Conservation (phyloP, 2,113 vertebrate genomes). For the Periophthalmodon schlosseri region DNA sequence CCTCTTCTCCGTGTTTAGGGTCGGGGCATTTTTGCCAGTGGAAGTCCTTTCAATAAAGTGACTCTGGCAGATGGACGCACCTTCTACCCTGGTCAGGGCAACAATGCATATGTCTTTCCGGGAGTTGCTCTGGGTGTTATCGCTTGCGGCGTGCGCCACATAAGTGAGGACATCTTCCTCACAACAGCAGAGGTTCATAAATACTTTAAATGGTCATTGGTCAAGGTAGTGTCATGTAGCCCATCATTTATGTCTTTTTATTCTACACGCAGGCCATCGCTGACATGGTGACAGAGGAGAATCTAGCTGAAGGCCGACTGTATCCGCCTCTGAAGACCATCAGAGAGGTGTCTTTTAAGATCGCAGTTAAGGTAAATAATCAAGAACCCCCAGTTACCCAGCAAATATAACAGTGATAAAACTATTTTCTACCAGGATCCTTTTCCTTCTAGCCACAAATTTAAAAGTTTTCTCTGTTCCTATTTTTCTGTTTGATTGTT, state of each 20-base stretch:
- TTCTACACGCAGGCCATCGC: slow-evolving; percentile 82
- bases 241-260: background rate
- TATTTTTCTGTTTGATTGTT: background rate
- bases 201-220: background rate
- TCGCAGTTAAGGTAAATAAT: slow-evolving; percentile 87
- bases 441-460: background rate
- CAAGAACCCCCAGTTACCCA: background rate
- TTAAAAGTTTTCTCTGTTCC: background rate
- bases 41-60: slow-evolving; percentile 91
- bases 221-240: background rate
- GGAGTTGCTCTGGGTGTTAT: slow-evolving; percentile 93
- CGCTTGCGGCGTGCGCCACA: slow-evolving; percentile 87
- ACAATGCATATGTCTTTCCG: slow-evolving; percentile 96
- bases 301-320: slow-evolving; percentile 91
- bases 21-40: slow-evolving; percentile 93
- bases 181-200: slow-evolving; percentile 88
- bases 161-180: slow-evolving; percentile 94
- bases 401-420: background rate
- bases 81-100: slow-evolving; percentile 95
- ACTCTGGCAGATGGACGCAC: slow-evolving; percentile 86
- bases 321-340: slow-evolving; percentile 92
- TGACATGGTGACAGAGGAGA: slow-evolving; percentile 87
- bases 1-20: slow-evolving; percentile 76
- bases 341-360: slow-evolving; percentile 94
- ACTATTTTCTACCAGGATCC: background rate